Conservation (phyloP, 2,888 invertebrate genomes). For the Philhelius pedissequus region DNA sequence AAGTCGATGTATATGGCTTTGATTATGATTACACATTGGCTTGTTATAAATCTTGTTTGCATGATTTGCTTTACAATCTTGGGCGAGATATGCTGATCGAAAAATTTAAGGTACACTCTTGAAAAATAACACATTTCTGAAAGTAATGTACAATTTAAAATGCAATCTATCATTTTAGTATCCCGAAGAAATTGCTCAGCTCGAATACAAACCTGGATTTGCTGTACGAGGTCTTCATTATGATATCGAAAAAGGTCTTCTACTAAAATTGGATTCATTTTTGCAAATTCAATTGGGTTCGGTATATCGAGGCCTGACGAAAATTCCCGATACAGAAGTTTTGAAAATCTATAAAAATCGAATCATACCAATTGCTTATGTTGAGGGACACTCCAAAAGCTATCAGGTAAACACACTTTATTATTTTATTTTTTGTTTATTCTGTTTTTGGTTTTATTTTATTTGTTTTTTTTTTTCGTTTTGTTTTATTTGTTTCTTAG, state of each 20-base stretch:
- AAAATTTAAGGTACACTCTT: constrained; percentile 87
- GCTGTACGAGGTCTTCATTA: constrained; percentile 98
- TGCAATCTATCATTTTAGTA: constrained; percentile 82
- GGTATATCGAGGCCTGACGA: constrained; percentile 92
- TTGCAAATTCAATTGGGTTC: constrained; percentile 97
- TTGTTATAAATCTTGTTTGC: constrained; percentile 93
- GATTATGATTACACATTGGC: constrained; percentile 99
- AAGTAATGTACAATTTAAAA: background rate
- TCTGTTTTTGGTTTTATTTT: constrained; percentile 69
- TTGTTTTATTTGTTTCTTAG: constrained; percentile 68
- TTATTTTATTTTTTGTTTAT: background rate
- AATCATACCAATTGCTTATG: constrained; percentile 92
- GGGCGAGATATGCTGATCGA: constrained; percentile 92
- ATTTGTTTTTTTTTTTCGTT: constrained; percentile 27
- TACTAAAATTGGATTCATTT: constrained; percentile 97
- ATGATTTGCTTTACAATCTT: constrained; percentile 93
- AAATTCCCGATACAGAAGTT: constrained; percentile 91
- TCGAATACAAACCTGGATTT: constrained; percentile 95
- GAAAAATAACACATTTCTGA: no score
- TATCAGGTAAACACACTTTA: constrained; percentile 81
- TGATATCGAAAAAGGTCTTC: constrained; percentile 95
- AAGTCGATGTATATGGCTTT: constrained; percentile 97
- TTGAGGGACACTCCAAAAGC: constrained; percentile 87
- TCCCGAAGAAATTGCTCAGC: constrained; percentile 88
- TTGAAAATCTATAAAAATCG: constrained; percentile 90